Evolutionary conservation across 2,113 vertebrate species (phyloP), one percentile per base, ranked within the genome.

Genomic region (Tylochromis polylepis): DNA sequence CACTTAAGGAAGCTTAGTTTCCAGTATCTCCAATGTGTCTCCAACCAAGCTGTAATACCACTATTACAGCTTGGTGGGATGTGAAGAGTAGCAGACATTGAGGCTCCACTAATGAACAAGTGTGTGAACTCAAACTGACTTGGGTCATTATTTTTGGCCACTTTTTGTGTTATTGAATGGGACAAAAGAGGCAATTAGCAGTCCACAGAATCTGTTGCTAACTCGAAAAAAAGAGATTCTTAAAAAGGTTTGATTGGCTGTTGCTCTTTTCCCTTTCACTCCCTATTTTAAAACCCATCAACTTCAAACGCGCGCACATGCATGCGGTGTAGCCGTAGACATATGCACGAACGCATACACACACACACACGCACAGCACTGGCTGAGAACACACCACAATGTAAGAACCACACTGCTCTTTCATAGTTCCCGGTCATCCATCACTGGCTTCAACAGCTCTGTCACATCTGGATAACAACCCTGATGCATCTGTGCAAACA

Each of bases 41-140:
- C 92, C 87, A 88, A 81, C 90, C n/a, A n/a, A n/a, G n/a, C n/a
- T n/a, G n/a, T n/a, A n/a, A n/a, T n/a, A n/a, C n/a, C n/a, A n/a
- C n/a, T n/a, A 83, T 94, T 92, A 89, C 58, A 91, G 90, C 55
- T 91, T 87, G 85, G 81, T 91, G 81, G 90, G 92, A 90, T 89
- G 88, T 90, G 91, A 92, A 86, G 79, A 87, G 79, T 58, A 70
- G 93, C 93, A 95, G 93, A 95, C 94, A 86, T 89, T 57, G 86
- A 90, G 93, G 90, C 95, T 95, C 94, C 95, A 91, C 81, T 91
- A 86, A 92, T 91, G 90, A 94, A 95, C 94, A 92, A 94, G 86
- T 91, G 91, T 72, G 82, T 88, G 88, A 91, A 91, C 87, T 94
- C 87, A 87, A 91, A 75, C 80, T 91, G 87, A 89, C 79, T 85